Evolutionary conservation across 1,140 invertebrate genomes (phyloP), one percentile per base, ranked within the genome.

Genomic region (Battus philenor): DNA sequence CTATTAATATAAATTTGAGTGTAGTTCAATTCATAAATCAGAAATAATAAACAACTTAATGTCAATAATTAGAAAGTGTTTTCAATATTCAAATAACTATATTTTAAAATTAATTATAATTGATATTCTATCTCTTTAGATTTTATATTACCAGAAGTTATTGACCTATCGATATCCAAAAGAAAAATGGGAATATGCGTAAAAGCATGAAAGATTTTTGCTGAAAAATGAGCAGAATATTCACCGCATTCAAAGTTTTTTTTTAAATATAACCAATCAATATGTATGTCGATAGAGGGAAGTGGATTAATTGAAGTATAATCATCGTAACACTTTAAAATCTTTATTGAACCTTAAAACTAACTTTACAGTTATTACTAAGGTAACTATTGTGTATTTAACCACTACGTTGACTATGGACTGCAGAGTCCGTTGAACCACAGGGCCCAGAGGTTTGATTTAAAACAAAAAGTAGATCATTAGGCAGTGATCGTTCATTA

Each of bases 321-420:
- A 38, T 6, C 4, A 26, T 13, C 8, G 0, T 1, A 26, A 38
- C 13, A 54, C 54, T 31, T 30, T 52, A 55, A 50, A 44, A 36
- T 33, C 24, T 44, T 70, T 78, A 50, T 69, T 54, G 38, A 41
- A 51, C 44, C 77, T 77, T 75, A 77, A 16, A 54, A 54, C 65
- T 75, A 77, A 59, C 62, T 70, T 54, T 61, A 73, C 66, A 79
- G 48, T 67, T 68, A 75, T 33, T 44, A 30, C 69, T 75, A 82
- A 66, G 78, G 78, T 82, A 82, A 82, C 75, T 79, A 66, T 66
- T 62, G 52, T 59, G 54, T 62, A 77, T 71, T 68, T 70, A 69
- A 51, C 59, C 55, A 68, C 78, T 79, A 79, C 50, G 61, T 79
- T 83, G 79, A 80, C 79, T 83, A 83, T 77, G 72, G 76, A 80